Evolutionary conservation across 2,797 vertebrate species (phyloP).

Genomic region (Gambusia yucatana): DNA sequence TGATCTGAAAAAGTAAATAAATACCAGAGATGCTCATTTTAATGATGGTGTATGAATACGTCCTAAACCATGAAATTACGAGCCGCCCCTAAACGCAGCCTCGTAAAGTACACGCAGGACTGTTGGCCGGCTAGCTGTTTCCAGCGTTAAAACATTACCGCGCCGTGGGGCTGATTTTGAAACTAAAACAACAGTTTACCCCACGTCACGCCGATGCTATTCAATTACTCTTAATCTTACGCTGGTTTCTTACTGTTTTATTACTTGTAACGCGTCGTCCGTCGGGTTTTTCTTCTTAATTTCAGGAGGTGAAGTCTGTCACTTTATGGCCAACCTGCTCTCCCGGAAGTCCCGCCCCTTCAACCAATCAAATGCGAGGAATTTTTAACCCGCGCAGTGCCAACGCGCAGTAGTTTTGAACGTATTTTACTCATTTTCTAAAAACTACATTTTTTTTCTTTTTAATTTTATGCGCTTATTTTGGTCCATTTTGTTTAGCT

Average conservation of each 20-base stretch:
- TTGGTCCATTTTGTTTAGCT: neutral
- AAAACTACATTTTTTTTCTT: neutral
- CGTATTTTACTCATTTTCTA: neutral
- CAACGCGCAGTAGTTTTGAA: neutral
- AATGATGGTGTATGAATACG: slow-evolving; percentile 1
- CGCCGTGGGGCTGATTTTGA: slow-evolving; percentile 10
- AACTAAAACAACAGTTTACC: slow-evolving; percentile 30
- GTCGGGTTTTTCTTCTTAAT: slow-evolving; percentile 66
- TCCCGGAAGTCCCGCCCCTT: slow-evolving; percentile 73
- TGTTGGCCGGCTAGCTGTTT: slow-evolving; percentile 65
- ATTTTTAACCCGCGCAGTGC: slow-evolving; percentile 50
- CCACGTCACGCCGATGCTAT: slow-evolving; percentile 13
- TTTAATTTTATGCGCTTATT: neutral
- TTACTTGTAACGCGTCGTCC: slow-evolving; percentile 64
- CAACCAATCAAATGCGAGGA: slow-evolving; percentile 62
- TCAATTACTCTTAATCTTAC: slow-evolving; percentile 17
- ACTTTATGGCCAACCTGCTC: slow-evolving; percentile 60
- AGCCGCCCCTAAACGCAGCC: slow-evolving; percentile 46
- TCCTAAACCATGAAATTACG: slow-evolving; percentile 33
- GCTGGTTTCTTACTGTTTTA: slow-evolving; percentile 66
- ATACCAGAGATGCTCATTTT: neutral
- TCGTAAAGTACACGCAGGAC: slow-evolving; percentile 47
- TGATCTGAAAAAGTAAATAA: neutral
- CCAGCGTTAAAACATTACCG: slow-evolving; percentile 39
- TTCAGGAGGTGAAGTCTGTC: slow-evolving; percentile 62